Percentiles rank a stretch among this genome's conserved stretches.
Evolutionary conservation across 2,113 vertebrate species (phyloP).

Genomic region (Phyllostomus hastatus): DNA sequence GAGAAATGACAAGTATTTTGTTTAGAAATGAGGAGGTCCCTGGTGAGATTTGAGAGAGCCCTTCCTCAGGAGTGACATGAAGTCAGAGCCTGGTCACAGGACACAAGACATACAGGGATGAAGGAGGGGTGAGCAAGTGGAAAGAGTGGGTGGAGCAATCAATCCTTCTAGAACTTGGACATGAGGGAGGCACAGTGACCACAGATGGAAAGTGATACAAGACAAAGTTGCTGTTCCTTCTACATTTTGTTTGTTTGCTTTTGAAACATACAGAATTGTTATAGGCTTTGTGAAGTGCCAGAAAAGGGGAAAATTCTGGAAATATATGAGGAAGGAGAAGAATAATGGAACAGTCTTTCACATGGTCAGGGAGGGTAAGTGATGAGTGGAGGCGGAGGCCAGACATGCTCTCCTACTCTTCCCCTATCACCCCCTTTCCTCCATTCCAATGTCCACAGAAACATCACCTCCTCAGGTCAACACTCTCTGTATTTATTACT

Average conservation of each 20-base stretch:
- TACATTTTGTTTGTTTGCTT: neutral
- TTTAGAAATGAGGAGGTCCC: neutral
- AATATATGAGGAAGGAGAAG: neutral
- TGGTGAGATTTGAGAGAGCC: neutral
- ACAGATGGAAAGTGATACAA: rapidly evolving
- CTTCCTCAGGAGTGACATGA: neutral
- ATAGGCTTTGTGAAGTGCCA: neutral
- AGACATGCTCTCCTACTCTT: rapidly evolving
- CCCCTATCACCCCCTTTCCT: neutral
- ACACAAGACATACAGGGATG: neutral
- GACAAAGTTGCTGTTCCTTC: neutral
- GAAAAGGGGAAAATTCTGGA: neutral
- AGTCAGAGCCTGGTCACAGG: neutral
- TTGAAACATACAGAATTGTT: neutral
- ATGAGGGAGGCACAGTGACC: neutral
- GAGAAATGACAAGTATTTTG: neutral
- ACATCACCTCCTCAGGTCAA: neutral
- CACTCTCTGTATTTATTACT: neutral
- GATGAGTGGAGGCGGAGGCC: rapidly evolving
- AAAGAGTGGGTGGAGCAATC: neutral
- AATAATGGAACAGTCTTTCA: neutral
- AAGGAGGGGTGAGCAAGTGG: neutral
- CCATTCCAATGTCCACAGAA: neutral
- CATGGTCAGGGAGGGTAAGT: neutral
- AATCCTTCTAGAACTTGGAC: neutral